Conservation (phyloP, 2,797 vertebrate species). For the Enoplosus armatus region DNA sequence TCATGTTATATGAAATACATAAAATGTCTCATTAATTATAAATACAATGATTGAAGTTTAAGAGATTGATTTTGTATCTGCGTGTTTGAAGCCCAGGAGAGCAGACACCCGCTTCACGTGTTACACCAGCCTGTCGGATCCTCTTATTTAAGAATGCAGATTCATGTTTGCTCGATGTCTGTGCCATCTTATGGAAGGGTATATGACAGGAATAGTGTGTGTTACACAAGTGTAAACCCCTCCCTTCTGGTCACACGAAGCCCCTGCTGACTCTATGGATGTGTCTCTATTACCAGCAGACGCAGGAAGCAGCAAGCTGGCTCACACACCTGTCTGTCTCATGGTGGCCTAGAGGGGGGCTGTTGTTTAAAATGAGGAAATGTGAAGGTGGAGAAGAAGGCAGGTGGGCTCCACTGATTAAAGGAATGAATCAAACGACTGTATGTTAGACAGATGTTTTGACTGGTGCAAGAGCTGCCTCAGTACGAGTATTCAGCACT, state of each 20-base stretch:
- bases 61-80: not conserved
- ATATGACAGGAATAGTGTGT: slow-evolving; percentile 36
- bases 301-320: slow-evolving; percentile 56
- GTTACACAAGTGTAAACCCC: slow-evolving; percentile 15
- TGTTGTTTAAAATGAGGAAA: slow-evolving; percentile 31
- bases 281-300: slow-evolving; percentile 45
- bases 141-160: slow-evolving; percentile 17
- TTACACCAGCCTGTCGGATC: slow-evolving; percentile 9
- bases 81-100: not conserved
- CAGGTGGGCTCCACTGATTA: slow-evolving; percentile 74
- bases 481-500: not conserved
- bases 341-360: slow-evolving; percentile 20
- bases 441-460: slow-evolving; percentile 50
- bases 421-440: slow-evolving; percentile 54
- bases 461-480: slow-evolving; percentile 44
- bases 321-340: slow-evolving; percentile 64
- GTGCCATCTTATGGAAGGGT: slow-evolving; percentile 14
- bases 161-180: slow-evolving; percentile 17
- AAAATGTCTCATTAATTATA: not conserved
- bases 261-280: slow-evolving; percentile 28
- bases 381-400: slow-evolving; percentile 42
- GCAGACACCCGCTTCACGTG: not conserved
- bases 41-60: not conserved
- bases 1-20: not conserved
- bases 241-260: slow-evolving; percentile 37